Percentiles rank a stretch among this genome's conserved stretches.
phyloP scores from a whole-genome alignment of 1,140 invertebrate genomes.

The Meloidogyne floridensis region DNA sequence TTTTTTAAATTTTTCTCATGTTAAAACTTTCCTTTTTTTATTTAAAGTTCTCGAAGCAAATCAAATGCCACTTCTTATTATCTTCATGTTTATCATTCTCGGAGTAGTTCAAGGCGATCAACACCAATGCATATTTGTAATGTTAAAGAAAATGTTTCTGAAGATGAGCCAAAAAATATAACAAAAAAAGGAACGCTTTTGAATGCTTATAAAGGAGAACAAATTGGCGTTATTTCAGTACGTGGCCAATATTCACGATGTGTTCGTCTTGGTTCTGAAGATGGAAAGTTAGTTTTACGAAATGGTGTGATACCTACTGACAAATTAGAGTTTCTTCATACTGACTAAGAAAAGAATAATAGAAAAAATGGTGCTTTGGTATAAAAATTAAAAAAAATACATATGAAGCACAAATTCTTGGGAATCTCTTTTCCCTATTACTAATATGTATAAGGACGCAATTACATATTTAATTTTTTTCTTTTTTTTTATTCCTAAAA shows the following conservation, averaged over 20 bases:
- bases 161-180: neutral
- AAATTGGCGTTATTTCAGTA: slow-evolving; percentile 46
- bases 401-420: neutral
- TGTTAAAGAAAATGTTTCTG: slow-evolving; percentile 5
- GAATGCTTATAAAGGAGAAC: slow-evolving; percentile 46
- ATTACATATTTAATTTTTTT: neutral
- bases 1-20: neutral
- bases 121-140: neutral
- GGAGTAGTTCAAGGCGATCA: neutral
- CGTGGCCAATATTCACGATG: slow-evolving; percentile 54
- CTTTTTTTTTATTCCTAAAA: neutral
- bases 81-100: neutral
- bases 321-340: slow-evolving; percentile 27
- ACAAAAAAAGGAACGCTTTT: slow-evolving; percentile 29
- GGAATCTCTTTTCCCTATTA: neutral
- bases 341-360: neutral
- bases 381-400: neutral
- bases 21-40: neutral
- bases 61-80: neutral
- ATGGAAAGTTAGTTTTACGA: slow-evolving; percentile 7
- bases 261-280: slow-evolving; percentile 22
- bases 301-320: slow-evolving; percentile 45
- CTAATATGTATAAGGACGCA: neutral
- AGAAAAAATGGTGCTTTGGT: neutral
- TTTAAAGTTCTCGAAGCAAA: neutral